Conservation (phyloP, 2,797 vertebrate species). For the Amphiprion clarkii region DNA sequence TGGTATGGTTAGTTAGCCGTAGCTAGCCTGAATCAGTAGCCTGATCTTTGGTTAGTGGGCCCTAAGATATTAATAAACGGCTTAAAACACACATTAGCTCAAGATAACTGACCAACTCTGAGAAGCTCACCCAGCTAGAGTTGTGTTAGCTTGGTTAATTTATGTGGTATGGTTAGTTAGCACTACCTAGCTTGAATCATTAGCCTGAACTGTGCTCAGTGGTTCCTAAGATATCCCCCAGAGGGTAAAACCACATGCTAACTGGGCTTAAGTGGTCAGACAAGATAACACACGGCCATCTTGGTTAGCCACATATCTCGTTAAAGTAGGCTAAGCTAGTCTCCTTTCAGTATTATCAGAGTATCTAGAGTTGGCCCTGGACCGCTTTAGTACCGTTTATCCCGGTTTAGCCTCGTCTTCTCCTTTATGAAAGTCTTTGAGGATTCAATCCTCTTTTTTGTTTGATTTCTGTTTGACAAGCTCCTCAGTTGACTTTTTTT, state of each 20-base stretch:
- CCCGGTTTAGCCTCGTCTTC: not conserved
- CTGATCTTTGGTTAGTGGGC: not conserved
- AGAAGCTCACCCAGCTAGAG: no score
- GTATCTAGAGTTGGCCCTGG: slow-evolving; percentile 20
- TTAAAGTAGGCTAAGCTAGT: slow-evolving; percentile 2
- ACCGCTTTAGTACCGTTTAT: not conserved
- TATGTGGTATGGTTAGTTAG: not conserved
- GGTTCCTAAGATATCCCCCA: no score
- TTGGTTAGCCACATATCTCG: not conserved
- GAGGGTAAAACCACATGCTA: not conserved
- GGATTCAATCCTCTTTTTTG: not conserved
- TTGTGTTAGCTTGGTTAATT: not conserved
- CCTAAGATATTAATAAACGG: not conserved
- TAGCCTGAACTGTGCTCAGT: no score
- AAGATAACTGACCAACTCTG: not conserved
- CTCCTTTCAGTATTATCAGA: slow-evolving; percentile 45
- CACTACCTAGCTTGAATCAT: not conserved
- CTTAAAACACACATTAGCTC: not conserved
- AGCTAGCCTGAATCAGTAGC: slow-evolving; percentile 4
- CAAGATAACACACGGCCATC: not conserved
- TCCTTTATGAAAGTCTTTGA: not conserved
- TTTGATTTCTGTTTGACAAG: not conserved
- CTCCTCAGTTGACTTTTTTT: slow-evolving; percentile 2
- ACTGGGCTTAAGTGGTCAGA: not conserved
- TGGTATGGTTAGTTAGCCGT: not conserved